These are phyloP conservation scores for Porites australiensis DNA, from an alignment of 64 coral and sea anemone species.

Conservation along the genomic window DNA sequence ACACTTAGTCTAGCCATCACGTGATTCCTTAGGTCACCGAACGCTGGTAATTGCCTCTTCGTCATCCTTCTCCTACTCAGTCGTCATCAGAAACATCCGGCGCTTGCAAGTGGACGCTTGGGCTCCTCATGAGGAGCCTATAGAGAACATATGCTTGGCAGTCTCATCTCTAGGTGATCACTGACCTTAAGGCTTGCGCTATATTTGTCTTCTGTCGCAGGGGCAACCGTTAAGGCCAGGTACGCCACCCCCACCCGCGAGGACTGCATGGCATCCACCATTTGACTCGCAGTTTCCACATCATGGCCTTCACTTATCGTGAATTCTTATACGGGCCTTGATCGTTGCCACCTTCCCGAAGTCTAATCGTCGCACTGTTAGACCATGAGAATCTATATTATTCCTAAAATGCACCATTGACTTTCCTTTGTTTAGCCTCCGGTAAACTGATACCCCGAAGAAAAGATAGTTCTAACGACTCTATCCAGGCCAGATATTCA, in stretches of 20 bases:
- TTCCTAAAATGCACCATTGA: no score
- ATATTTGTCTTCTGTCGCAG: constrained; percentile 1
- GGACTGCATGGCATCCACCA: no score
- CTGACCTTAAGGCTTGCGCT: background rate
- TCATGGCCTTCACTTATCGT: no score
- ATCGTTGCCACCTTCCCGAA: no score
- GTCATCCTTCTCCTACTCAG: constrained; percentile 22
- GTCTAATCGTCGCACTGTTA: no score
- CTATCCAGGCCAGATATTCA: background rate
- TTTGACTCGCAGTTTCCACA: no score
- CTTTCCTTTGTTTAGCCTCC: no score
- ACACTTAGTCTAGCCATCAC: constrained; percentile 54
- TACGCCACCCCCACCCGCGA: no score
- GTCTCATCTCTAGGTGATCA: constrained; percentile 42
- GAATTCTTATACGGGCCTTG: no score
- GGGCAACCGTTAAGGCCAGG: no score
- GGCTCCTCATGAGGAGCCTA: background rate
- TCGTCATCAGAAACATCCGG: background rate
- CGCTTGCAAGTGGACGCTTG: background rate
- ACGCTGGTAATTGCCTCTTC: constrained; percentile 8
- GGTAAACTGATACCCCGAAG: no score
- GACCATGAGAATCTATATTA: no score
- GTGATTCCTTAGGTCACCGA: constrained; percentile 43
- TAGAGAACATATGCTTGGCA: constrained; percentile 18
- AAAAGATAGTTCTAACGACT: background rate